Base-by-base conservation (phyloP, 2,888 invertebrate genomes). In the Synanthedon vespiformis region DNA sequence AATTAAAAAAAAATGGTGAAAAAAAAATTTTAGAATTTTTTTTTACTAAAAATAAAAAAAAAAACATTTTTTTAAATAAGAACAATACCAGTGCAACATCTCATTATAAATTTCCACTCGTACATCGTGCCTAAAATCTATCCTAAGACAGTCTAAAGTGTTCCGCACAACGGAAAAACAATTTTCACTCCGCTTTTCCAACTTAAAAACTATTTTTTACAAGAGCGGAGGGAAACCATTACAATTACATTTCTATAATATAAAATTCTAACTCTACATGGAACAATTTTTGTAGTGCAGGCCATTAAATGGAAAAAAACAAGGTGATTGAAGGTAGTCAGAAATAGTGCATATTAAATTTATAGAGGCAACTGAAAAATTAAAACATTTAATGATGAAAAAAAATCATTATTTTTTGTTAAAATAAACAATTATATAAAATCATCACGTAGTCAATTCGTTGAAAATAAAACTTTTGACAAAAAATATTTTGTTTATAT, bases 161-260 rank as follows among this genome's bases (percentile, higher is more conserved):
- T 85, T 82, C 86, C 87, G 85, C 72, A 86, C 85, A 85, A 86
- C 87, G 87, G 86, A 86, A 86, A 85, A 83, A 77, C 73, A 70
- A 65, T 64, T 68, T 72, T 73, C 84, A 81, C 83, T 74, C 66
- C 74, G 77, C 67, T 62, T 60, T 48, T 22, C 22, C 62, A 70
- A 61, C 77, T 82, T 81, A 85, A 63, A 61, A 60, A 57, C 70
- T 70, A 79, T 71, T 79, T 82, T 83, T 65, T 83, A 86, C 82
- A 79, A 61, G 49, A 58, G 65, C 78, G 77, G 72, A 79, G 80
- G 80, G 80, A 78, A 76, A 76, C 67, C 70, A 68, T 66, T 68
- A 50, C 40, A 50, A 52, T 73, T 64, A 71, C 66, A 70, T 4
- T 5, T 34, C 8, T 34, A 34, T 34, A 34, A 2, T 22, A 22